Evolutionary conservation across 2,797 vertebrate genomes (phyloP).

Genomic region (Esox lucius): DNA sequence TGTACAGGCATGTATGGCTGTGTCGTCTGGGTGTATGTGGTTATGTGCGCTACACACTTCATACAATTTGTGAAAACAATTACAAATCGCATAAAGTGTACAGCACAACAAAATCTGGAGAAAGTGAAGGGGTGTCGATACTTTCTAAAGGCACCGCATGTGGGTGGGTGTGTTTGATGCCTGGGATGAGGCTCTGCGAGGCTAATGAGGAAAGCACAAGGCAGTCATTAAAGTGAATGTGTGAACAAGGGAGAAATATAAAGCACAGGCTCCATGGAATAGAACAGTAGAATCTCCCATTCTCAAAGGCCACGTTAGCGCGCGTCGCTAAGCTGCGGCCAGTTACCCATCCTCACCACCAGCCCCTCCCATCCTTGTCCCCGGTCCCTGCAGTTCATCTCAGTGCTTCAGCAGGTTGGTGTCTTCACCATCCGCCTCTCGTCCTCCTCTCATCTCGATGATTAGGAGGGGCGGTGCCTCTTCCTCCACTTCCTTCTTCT

Average conservation of each 20-base stretch:
- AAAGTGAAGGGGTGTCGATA: too few species aligned
- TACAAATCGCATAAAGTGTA: too few species aligned
- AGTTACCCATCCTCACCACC: conserved; percentile 15
- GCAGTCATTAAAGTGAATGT: conserved; percentile 74
- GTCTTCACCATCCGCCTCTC: not conserved
- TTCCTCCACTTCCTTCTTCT: not conserved
- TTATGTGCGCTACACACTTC: too few species aligned
- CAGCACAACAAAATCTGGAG: too few species aligned
- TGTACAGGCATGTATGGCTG: too few species aligned
- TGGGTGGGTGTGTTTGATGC: conserved; percentile 62
- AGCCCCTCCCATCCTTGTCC: not conserved
- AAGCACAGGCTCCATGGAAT: conserved; percentile 2
- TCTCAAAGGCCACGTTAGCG: conserved; percentile 67
- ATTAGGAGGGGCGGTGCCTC: not conserved
- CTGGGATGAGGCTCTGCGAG: conserved; percentile 68
- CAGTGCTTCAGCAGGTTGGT: conserved; percentile 1
- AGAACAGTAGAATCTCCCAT: conserved; percentile 48
- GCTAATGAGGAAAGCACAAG: conserved; percentile 75
- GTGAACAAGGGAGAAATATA: conserved; percentile 7
- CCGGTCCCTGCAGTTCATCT: conserved; percentile 5
- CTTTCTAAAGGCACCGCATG: too few species aligned
- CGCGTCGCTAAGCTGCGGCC: conserved; percentile 43
- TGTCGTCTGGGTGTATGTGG: too few species aligned
- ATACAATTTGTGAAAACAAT: too few species aligned
- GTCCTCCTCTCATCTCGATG: conserved; percentile 6